Base-by-base conservation (phyloP, 2,888 invertebrate species). In the Pachymerium ferrugineum region DNA sequence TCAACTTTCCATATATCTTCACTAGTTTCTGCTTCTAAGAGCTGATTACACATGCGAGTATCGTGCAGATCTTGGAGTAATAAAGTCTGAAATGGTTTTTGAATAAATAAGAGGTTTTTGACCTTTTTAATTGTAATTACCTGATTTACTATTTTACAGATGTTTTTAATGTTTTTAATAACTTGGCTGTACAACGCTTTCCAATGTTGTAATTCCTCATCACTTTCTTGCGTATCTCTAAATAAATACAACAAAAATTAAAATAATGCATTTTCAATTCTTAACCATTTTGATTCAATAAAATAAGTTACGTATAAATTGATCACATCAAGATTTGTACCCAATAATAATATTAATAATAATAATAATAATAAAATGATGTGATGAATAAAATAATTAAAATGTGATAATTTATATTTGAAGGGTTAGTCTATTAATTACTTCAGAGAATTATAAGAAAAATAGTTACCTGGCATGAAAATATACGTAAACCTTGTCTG, bases 51-150 rank as follows among this genome's bases (percentile, higher is more conserved):
- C 77, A 85, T 85, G 31, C 87, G 84, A 0, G 88, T 88, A 76
- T 89, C 88, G 80, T 89, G 86, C 62, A 91, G 83, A 77, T 88
- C 87, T 79, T 88, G 86, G n/a, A 91, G 83, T 19, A 91, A 82
- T 74, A 90, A 82, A 74, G 86, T 87, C 81, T 90, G 88, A 5
- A 75, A 75, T 16, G 54, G 33, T 14, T 19, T 30, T 31, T 8
- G 12, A 12, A 68, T 30, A 70, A 33, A 8, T 31, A 14, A 70
- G 5, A n/a, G n/a, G n/a, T n/a, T n/a, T n/a, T n/a, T n/a, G 3
- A 30, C 29, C 8, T 33, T 30, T 16, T 33, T 6, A 3, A 4
- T 1, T 16, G 8, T 4, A 70, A 30, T 14, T 74, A 82, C 82
- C 81, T 83, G 83, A 82, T 90, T 90, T 3, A 90, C 89, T 76